Evolutionary conservation across 1,140 invertebrate species (phyloP).

Genomic region (Drosophila sturtevanti): DNA sequence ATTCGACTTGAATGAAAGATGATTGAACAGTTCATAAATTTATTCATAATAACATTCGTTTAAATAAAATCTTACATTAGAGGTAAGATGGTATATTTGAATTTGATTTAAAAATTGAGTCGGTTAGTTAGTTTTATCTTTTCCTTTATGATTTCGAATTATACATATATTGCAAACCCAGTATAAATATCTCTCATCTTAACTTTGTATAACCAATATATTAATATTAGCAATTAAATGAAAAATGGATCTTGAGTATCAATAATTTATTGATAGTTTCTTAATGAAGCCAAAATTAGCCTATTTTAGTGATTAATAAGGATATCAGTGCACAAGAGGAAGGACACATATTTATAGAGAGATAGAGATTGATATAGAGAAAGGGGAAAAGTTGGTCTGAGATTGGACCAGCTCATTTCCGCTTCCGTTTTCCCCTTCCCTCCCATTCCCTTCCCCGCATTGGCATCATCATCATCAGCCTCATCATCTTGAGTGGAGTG

Average conservation of each 20-base stretch:
- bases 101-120: no score
- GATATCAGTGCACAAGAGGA: conserved; percentile 15
- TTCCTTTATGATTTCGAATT: no score
- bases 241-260: neutral
- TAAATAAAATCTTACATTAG: no score
- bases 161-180: no score
- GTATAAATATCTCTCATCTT: no score
- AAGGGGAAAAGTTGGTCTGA: neutral
- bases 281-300: neutral
- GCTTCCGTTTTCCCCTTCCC: conserved; percentile 53
- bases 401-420: conserved; percentile 60
- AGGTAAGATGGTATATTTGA: no score
- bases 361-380: no score
- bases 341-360: conserved; percentile 11
- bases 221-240: neutral
- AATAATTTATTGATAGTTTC: conserved; percentile 4
- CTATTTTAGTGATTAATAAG: conserved; percentile 15
- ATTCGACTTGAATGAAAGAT: neutral
- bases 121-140: no score
- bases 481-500: neutral
- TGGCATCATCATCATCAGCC: neutral
- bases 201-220: no score
- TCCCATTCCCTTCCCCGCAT: neutral
- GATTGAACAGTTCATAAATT: no score
- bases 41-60: no score